Evolutionary conservation across 2,113 vertebrate species (phyloP).

Genomic region (Sigmodon hispidus): DNA sequence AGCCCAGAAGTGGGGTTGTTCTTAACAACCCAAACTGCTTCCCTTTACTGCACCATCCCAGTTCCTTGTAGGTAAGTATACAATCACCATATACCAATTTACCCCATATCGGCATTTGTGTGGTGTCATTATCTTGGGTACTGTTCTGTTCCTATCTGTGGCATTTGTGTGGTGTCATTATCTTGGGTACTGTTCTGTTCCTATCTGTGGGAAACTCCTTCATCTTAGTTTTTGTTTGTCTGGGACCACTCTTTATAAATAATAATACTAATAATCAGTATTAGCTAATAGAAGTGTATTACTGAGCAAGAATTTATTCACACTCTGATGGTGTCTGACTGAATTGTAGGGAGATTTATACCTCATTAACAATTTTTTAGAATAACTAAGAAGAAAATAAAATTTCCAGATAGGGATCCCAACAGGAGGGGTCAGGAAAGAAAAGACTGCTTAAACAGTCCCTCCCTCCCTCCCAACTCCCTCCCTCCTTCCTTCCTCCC

Average conservation of each 20-base stretch:
- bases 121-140: not conserved
- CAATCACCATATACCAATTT: not conserved
- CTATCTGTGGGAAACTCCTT: not conserved
- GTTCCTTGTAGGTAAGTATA: not conserved
- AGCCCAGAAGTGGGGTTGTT: not conserved
- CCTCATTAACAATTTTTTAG: not conserved
- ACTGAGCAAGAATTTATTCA: not conserved
- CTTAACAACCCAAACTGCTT: not conserved
- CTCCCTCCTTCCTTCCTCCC: rapidly evolving
- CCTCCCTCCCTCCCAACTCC: not conserved
- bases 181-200: not conserved
- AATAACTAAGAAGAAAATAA: not conserved
- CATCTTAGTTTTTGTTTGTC: not conserved
- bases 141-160: not conserved
- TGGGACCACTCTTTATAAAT: not conserved
- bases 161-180: not conserved
- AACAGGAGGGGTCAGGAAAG: not conserved
- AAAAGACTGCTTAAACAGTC: not conserved
- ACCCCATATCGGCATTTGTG: not conserved
- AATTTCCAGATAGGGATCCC: not conserved
- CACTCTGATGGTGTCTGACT: not conserved
- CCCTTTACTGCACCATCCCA: not conserved
- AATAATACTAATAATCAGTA: not conserved
- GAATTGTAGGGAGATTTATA: not conserved
- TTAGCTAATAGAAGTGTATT: not conserved